A percentile compares a stretch with the other conserved stretches of the same genome.
Conservation (phyloP, 2,113 vertebrate genomes). For the Oryzias curvinotus region DNA sequence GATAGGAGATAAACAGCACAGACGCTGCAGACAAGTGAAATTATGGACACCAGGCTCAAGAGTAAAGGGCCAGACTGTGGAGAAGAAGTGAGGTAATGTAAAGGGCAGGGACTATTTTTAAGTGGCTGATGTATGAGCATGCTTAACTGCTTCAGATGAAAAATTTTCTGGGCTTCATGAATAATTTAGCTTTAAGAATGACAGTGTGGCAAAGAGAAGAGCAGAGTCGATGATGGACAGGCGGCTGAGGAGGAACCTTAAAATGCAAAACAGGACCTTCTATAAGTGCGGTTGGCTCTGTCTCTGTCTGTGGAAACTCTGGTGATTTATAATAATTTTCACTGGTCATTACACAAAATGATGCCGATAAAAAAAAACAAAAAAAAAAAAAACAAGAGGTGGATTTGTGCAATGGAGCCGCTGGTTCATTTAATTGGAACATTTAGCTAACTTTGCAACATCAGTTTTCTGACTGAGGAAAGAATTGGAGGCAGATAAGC, state of each 20-base stretch:
- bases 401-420: slow-evolving; percentile 36
- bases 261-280: slow-evolving; percentile 22
- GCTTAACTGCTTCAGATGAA: slow-evolving; percentile 46
- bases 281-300: slow-evolving; percentile 21
- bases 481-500: slow-evolving; percentile 22
- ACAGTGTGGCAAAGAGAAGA: slow-evolving; percentile 14
- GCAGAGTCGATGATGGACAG: slow-evolving; percentile 45
- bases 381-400: slow-evolving; percentile 4
- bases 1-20: slow-evolving; percentile 38
- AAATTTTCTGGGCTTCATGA: slow-evolving; percentile 27
- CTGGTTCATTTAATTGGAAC: slow-evolving; percentile 42
- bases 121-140: slow-evolving; percentile 45
- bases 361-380: slow-evolving; percentile 21
- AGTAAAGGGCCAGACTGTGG: background rate
- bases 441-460: slow-evolving; percentile 34
- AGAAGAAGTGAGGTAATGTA: slow-evolving; percentile 4
- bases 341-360: slow-evolving; percentile 49
- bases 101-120: slow-evolving; percentile 46
- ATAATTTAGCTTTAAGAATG: slow-evolving; percentile 43
- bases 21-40: slow-evolving; percentile 40
- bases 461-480: slow-evolving; percentile 7
- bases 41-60: slow-evolving; percentile 34
- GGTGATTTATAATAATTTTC: slow-evolving; percentile 41
- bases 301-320: slow-evolving; percentile 7
- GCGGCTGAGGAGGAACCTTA: slow-evolving; percentile 17